Evolutionary conservation across 2,797 vertebrate species (phyloP).

Genomic region (Mormyrus proboscirostris): DNA sequence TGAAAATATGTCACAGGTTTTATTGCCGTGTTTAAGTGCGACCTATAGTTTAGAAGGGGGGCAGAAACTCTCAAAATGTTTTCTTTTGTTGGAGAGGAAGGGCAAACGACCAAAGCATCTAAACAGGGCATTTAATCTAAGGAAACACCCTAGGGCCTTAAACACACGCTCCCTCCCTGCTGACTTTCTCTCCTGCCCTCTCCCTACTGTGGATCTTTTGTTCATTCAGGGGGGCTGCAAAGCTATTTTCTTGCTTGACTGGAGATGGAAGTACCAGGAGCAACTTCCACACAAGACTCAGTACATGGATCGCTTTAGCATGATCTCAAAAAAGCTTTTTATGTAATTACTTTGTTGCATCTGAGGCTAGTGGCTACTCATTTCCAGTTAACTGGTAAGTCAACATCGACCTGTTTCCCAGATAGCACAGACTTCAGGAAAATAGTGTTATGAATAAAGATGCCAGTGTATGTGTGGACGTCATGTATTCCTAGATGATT

Average conservation of each 20-base stretch:
- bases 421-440: constrained; percentile 29
- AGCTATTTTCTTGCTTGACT: constrained; percentile 51
- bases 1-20: neutral
- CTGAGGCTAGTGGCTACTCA: neutral
- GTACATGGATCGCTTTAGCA: neutral
- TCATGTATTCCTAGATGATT: neutral
- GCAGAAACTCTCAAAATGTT: constrained; percentile 37
- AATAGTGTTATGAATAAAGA: constrained; percentile 9
- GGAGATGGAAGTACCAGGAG: constrained; percentile 60
- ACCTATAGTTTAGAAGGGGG: constrained; percentile 38
- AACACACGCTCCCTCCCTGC: neutral
- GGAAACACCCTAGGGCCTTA: constrained; percentile 20
- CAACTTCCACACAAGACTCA: constrained; percentile 43
- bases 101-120: neutral
- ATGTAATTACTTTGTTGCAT: neutral
- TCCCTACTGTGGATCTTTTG: constrained; percentile 60
- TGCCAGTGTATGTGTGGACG: neutral
- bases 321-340: neutral
- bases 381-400: neutral
- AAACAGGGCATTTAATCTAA: constrained; percentile 13
- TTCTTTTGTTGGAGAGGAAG: constrained; percentile 15
- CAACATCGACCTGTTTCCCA: constrained; percentile 11
- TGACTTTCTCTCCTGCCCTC: neutral
- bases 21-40: constrained; percentile 36
- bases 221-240: constrained; percentile 46